These are phyloP conservation scores for Phortica variegata DNA, from an alignment of 1,140 invertebrate species.

Conservation along the genomic window DNA sequence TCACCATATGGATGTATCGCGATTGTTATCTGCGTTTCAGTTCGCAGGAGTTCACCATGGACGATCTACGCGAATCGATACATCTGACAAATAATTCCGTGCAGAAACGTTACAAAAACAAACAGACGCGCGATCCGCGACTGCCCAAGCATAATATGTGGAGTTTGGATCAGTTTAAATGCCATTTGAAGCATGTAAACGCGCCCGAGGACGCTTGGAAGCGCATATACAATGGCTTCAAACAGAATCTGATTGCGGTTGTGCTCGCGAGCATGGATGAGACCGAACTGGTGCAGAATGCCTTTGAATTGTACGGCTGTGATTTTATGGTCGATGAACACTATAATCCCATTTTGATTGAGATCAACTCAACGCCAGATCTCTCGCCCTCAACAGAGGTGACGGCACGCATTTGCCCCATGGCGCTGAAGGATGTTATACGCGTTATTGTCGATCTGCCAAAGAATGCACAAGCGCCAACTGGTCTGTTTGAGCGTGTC, in stretches of 20 bases:
- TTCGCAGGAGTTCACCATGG: constrained; percentile 80
- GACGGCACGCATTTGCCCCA: constrained; percentile 78
- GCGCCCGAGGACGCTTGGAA: constrained; percentile 62
- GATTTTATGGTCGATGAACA: constrained; percentile 89
- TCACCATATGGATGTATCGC: constrained; percentile 88
- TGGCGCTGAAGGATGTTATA: constrained; percentile 81
- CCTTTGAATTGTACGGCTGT: constrained; percentile 89
- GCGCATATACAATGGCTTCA: constrained; percentile 83
- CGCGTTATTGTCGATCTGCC: constrained; percentile 71
- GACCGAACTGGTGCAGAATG: constrained; percentile 73
- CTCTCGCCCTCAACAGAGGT: constrained; percentile 79
- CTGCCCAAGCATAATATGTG: constrained; percentile 84
- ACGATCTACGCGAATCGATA: constrained; percentile 82
- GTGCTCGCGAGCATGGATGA: constrained; percentile 76
- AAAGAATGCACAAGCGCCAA: constrained; percentile 57
- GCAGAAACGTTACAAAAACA: constrained; percentile 81
- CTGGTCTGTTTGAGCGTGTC: constrained; percentile 62
- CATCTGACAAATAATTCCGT: constrained; percentile 92
- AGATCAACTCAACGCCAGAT: constrained; percentile 90
- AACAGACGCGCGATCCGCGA: constrained; percentile 62
- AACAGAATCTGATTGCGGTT: constrained; percentile 76
- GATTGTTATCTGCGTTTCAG: constrained; percentile 88
- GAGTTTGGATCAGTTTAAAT: constrained; percentile 75
- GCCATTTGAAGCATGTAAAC: constrained; percentile 62
- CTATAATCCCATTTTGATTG: constrained; percentile 85